A percentile compares a stretch with the other conserved stretches of the same genome.
These are phyloP conservation scores for Thereva nobilitata DNA, from an alignment of 2,888 invertebrate genomes.

Conservation along the genomic window DNA sequence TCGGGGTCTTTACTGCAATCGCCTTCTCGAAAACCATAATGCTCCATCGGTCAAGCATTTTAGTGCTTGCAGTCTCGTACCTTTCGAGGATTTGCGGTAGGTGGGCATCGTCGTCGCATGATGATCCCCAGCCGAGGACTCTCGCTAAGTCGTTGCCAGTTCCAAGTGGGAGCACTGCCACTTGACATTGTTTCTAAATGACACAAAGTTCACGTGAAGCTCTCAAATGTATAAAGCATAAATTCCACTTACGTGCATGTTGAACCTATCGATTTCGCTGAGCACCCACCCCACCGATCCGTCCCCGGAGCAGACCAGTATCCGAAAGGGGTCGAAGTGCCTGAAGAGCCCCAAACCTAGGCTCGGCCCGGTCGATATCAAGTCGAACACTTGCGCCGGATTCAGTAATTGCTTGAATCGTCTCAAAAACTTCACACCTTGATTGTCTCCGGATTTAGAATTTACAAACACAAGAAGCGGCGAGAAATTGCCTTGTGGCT, in stretches of 20 bases:
- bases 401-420: conserved; percentile 94
- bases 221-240: not conserved
- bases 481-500: conserved; percentile 63
- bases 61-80: conserved; percentile 95
- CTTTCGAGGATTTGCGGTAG: conserved; percentile 88
- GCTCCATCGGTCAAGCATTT: conserved; percentile 97
- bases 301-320: conserved; percentile 96
- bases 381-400: conserved; percentile 97
- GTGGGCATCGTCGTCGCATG: conserved; percentile 94
- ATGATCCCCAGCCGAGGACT: conserved; percentile 94
- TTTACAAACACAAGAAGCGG: conserved; percentile 97
- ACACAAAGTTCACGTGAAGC: not conserved
- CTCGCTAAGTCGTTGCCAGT: conserved; percentile 96
- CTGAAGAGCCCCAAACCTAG: conserved; percentile 84
- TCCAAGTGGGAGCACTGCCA: conserved; percentile 92
- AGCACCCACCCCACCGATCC: conserved; percentile 98
- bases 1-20: conserved; percentile 64
- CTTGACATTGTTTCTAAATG: conserved; percentile 83
- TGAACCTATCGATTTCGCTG: conserved; percentile 91
- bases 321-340: conserved; percentile 93
- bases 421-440: conserved; percentile 93
- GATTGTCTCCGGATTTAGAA: conserved; percentile 97
- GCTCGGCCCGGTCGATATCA: conserved; percentile 87
- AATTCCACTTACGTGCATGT: conserved; percentile 81
- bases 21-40: conserved; percentile 90